These are phyloP conservation scores for Dermochelys coriacea DNA, from an alignment of 2,797 vertebrate species.

Conservation along the genomic window DNA sequence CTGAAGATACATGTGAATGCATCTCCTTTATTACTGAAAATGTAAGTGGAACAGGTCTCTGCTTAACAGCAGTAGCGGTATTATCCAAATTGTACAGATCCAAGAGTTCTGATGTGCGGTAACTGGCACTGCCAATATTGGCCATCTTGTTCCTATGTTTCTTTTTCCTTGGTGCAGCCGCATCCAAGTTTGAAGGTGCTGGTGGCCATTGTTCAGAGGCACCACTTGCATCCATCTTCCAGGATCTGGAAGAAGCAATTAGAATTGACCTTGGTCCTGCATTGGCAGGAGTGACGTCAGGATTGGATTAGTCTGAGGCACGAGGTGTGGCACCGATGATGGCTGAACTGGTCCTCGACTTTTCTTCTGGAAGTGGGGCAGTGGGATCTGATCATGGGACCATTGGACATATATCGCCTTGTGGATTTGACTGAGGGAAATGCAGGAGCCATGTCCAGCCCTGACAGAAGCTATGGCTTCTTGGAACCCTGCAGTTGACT, in stretches of 20 bases:
- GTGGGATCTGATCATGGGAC: not conserved
- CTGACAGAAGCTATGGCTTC: not conserved
- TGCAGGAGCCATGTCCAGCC: not conserved
- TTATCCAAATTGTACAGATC: not conserved
- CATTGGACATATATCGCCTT: not conserved
- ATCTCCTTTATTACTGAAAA: not conserved
- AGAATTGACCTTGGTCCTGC: not conserved
- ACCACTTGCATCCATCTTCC: not conserved
- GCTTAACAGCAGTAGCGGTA: not conserved
- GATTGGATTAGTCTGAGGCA: not conserved
- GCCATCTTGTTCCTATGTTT: not conserved
- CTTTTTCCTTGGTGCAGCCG: not conserved
- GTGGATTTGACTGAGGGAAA: not conserved
- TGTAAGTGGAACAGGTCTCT: not conserved
- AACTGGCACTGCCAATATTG: not conserved
- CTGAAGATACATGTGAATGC: not conserved
- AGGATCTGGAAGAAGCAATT: not conserved
- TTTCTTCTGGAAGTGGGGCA: not conserved
- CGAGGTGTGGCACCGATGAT: not conserved
- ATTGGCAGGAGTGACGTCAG: not conserved
- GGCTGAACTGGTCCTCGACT: not conserved
- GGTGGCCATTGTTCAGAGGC: not conserved
- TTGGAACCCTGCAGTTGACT: not conserved
- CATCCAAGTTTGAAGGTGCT: too few relatives aligned
- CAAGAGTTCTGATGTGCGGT: not conserved